Conservation (phyloP, 2,113 vertebrate species). For the Burhinus oedicnemus region DNA sequence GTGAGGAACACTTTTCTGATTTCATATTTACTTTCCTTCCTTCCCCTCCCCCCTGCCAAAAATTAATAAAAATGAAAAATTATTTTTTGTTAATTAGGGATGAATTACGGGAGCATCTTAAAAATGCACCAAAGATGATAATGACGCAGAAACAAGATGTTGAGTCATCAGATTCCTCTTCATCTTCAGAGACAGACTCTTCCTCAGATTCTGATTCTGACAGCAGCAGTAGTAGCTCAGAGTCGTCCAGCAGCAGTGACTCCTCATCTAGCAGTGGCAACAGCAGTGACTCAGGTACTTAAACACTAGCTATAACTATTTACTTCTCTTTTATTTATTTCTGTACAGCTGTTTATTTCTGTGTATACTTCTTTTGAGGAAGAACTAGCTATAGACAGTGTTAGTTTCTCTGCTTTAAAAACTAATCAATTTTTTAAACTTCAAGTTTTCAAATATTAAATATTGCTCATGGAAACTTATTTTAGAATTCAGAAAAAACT, state of each 20-base stretch:
- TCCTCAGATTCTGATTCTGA: constrained; percentile 77
- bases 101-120: constrained; percentile 94
- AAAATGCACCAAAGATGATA: constrained; percentile 97
- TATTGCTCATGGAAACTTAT: not conserved
- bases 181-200: constrained; percentile 79
- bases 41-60: accelerated
- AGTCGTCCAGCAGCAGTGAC: constrained; percentile 81
- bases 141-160: constrained; percentile 96
- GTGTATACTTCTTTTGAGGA: not conserved
- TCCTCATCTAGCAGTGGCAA: constrained; percentile 76
- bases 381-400: not conserved
- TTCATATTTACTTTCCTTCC: not conserved
- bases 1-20: constrained; percentile 76
- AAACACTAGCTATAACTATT: not conserved
- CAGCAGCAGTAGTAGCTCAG: constrained; percentile 78
- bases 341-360: not conserved
- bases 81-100: constrained; percentile 78
- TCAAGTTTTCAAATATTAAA: not conserved
- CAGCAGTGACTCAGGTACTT: constrained; percentile 84
- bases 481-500: not conserved
- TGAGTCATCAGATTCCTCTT: constrained; percentile 87
- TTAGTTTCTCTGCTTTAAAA: not conserved
- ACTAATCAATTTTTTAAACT: accelerated
- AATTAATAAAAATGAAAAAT: not conserved
- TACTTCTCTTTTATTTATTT: not conserved